Evolutionary conservation across 1,140 invertebrate species (phyloP).

Genomic region (Bradysia coprophila): DNA sequence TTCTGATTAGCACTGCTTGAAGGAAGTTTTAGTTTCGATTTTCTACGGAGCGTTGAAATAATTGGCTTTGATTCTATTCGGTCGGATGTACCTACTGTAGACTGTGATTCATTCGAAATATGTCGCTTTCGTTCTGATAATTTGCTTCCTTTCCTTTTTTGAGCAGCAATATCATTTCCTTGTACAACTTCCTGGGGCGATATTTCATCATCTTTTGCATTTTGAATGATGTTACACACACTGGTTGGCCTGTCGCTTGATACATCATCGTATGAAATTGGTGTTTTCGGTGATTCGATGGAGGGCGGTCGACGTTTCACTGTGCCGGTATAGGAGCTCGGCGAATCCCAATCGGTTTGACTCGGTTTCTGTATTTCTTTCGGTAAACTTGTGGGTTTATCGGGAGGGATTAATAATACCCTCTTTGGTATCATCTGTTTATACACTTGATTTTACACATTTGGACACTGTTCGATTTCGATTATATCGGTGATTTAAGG

Average conservation of each 20-base stretch:
- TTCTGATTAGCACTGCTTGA: not conserved
- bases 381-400: not conserved
- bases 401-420: slow-evolving; percentile 1
- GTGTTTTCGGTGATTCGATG: slow-evolving; percentile 1
- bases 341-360: not conserved
- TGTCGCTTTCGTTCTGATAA: not conserved
- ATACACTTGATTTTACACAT: too few species aligned
- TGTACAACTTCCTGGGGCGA: not conserved
- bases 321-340: slow-evolving; percentile 2
- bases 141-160: not conserved
- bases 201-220: not conserved
- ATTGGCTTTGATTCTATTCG: not conserved
- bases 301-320: slow-evolving; percentile 2
- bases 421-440: slow-evolving; percentile 2
- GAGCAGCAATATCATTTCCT: not conserved
- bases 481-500: too few species aligned
- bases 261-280: too few species aligned
- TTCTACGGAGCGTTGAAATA: not conserved
- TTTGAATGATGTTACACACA: not conserved
- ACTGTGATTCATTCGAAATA: too few species aligned
- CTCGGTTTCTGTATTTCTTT: not conserved
- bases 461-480: too few species aligned
- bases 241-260: not conserved
- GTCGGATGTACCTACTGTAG: too few species aligned
- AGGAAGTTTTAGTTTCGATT: not conserved